Conservation (phyloP, 2,888 invertebrate species). For the Lochmaea crataegi region DNA sequence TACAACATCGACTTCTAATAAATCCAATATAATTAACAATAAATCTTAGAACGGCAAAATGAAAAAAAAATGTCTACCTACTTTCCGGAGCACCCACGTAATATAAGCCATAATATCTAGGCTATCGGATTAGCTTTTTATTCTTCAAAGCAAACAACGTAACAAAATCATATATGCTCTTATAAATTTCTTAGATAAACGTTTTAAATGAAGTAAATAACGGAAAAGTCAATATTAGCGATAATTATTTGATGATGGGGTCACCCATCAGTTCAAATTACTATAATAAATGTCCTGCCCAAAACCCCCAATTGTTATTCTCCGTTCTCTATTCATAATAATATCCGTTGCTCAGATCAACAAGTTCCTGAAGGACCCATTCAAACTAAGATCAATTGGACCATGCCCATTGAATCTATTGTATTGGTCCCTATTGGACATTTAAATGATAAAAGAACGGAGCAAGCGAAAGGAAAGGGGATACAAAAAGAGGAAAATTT, state of each 20-base stretch:
- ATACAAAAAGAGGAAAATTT: background rate
- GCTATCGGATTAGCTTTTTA: background rate
- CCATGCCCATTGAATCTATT: constrained; percentile 57
- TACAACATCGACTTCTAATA: background rate
- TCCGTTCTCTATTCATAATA: constrained; percentile 46
- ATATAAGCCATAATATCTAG: background rate
- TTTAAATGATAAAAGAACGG: constrained; percentile 29
- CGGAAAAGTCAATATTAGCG: constrained; percentile 1
- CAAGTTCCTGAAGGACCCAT: constrained; percentile 58
- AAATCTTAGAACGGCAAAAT: background rate
- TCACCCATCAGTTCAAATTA: constrained; percentile 57
- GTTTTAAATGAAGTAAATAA: background rate
- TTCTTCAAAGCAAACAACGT: background rate
- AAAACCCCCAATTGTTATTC: constrained; percentile 51
- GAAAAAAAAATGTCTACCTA: background rate
- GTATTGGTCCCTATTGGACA: constrained; percentile 51
- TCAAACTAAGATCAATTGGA: constrained; percentile 57
- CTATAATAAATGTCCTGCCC: constrained; percentile 61
- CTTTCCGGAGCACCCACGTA: background rate
- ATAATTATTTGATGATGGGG: constrained; percentile 13
- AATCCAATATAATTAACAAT: background rate
- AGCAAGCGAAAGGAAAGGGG: background rate
- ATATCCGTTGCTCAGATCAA: constrained; percentile 63
- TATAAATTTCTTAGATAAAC: too few species aligned
- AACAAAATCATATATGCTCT: background rate